phyloP scores from a whole-genome alignment of 2,113 vertebrate genomes.

The Leptodactylus fuscus region DNA sequence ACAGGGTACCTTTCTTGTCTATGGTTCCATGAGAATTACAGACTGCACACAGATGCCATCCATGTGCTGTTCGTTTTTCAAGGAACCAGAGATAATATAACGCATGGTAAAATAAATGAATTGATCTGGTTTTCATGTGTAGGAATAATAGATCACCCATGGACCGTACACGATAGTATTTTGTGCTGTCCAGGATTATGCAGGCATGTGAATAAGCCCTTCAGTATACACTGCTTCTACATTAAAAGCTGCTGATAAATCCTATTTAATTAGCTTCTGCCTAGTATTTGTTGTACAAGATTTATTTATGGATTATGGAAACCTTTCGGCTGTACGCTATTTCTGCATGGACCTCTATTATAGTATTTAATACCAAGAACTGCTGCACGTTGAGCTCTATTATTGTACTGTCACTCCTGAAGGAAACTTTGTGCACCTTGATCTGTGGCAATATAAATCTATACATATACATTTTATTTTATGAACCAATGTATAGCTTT shows the following conservation, averaged over 20 bases:
- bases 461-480: neutral
- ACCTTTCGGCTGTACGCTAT: neutral
- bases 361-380: too few relatives aligned
- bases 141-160: too few relatives aligned
- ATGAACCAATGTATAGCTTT: neutral
- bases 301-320: slow-evolving; percentile 24
- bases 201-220: too few relatives aligned
- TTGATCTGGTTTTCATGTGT: too few relatives aligned
- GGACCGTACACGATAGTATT: too few relatives aligned
- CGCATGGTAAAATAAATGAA: too few relatives aligned
- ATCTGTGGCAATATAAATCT: neutral
- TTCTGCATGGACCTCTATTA: neutral
- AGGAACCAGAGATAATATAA: too few relatives aligned
- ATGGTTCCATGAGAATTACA: too few relatives aligned
- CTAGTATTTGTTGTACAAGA: neutral
- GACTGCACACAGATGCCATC: too few relatives aligned
- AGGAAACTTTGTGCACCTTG: neutral
- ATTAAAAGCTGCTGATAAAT: neutral
- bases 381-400: neutral
- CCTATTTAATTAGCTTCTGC: neutral
- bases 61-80: too few relatives aligned
- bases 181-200: too few relatives aligned
- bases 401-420: neutral
- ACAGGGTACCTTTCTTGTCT: too few relatives aligned
- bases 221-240: neutral